Conservation (phyloP, 1,140 invertebrate species). For the Drosophila gunungcola region DNA sequence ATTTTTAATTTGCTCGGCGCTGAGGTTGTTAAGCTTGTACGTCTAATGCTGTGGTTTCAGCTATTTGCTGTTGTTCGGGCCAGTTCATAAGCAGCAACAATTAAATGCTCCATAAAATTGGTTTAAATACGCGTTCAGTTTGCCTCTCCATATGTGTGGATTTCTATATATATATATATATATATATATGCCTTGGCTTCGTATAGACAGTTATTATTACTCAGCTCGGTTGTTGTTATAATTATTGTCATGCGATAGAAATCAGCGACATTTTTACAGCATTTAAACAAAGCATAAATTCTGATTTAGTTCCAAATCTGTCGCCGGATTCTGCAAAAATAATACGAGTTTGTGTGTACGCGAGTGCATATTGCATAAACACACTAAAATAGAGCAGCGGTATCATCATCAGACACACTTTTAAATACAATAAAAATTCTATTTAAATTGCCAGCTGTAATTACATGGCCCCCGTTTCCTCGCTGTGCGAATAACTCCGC, state of each 20-base stretch:
- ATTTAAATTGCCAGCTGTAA: conserved; percentile 77
- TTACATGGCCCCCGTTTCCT: conserved; percentile 42
- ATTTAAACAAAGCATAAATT: conserved; percentile 83
- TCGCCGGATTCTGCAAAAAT: conserved; percentile 38
- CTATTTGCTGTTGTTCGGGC: conserved; percentile 17
- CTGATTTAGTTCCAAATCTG: conserved; percentile 79
- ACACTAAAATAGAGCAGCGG: conserved; percentile 58
- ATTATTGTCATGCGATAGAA: conserved; percentile 75
- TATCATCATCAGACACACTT: conserved; percentile 43
- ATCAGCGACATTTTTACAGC: conserved; percentile 82
- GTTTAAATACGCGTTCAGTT: conserved; percentile 72
- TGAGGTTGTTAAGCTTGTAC: conserved; percentile 31
- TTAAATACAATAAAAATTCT: conserved; percentile 76
- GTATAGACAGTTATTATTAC: conserved; percentile 77
- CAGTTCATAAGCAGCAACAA: conserved; percentile 79
- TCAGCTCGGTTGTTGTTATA: conserved; percentile 60
- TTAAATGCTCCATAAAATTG: conserved; percentile 81
- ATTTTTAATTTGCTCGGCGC: conserved; percentile 73
- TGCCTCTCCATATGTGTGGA: conserved; percentile 10
- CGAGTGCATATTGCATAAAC: conserved; percentile 54
- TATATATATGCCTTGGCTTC: conserved; percentile 37
- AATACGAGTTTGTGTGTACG: conserved; percentile 15
- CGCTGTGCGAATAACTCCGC: conserved; percentile 1
- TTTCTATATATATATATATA: conserved; percentile 25
- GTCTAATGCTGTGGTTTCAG: conserved; percentile 22